Conservation (phyloP, 2,888 invertebrate genomes). For the Amblyjoppa fuscipennis region DNA sequence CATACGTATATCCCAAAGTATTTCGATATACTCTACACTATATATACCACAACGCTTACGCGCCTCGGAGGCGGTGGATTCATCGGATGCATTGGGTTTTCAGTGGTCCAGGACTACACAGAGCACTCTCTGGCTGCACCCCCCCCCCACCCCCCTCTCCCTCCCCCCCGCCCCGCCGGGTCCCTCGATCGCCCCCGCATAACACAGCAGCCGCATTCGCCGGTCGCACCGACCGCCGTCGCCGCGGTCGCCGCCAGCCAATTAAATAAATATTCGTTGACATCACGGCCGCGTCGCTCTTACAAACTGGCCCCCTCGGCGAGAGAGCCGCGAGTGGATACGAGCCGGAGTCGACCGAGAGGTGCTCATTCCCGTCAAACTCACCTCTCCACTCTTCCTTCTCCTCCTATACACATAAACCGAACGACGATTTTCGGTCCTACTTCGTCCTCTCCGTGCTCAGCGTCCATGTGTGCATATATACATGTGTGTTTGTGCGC, state of each 20-base stretch:
- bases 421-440: constrained; percentile 66
- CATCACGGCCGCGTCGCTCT: constrained; percentile 83
- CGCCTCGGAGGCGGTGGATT: constrained; percentile 49
- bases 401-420: constrained; percentile 41
- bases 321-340: constrained; percentile 64
- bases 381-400: constrained; percentile 59
- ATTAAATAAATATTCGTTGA: constrained; percentile 85
- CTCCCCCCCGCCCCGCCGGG: not conserved
- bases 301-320: constrained; percentile 82
- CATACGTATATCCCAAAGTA: not conserved
- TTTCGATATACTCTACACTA: constrained; percentile 4
- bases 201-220: constrained; percentile 81
- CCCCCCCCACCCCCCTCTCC: too few species aligned
- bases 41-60: constrained; percentile 15
- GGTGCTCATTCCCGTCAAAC: constrained; percentile 76
- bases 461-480: not conserved
- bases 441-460: constrained; percentile 28
- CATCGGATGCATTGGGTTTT: constrained; percentile 47
- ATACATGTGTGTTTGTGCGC: constrained; percentile 11
- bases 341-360: constrained; percentile 72
- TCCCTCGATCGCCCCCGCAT: constrained; percentile 81
- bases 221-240: constrained; percentile 79
- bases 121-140: constrained; percentile 48
- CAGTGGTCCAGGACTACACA: constrained; percentile 46
- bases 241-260: constrained; percentile 77